These are phyloP conservation scores for Teleogryllus oceanicus DNA, from an alignment of 2,888 invertebrate genomes.

Conservation along the genomic window DNA sequence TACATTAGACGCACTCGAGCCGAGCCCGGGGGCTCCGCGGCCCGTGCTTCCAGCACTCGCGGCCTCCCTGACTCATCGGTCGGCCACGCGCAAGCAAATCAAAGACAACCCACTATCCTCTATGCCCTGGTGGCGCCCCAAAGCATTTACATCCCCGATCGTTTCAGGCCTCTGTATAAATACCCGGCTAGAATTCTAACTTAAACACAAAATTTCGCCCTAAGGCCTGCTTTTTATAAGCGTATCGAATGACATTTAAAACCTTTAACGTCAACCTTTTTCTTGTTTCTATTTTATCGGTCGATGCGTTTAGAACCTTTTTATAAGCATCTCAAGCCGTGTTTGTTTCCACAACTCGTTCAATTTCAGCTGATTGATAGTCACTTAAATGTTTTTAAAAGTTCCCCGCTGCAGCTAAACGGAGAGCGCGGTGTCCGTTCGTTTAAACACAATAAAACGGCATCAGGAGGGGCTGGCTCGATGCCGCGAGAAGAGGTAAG, in stretches of 20 bases:
- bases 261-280: conserved; percentile 3
- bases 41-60: background rate
- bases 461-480: background rate
- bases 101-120: background rate
- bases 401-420: conserved; percentile 20
- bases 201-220: conserved; percentile 20
- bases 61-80: background rate
- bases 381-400: conserved; percentile 28
- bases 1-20: conserved; percentile 7
- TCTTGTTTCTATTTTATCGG: conserved; percentile 18
- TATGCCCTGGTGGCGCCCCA: no score
- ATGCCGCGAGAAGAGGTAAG: no score
- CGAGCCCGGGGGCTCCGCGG: background rate
- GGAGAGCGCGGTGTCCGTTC: background rate
- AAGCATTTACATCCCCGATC: background rate
- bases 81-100: background rate
- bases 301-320: background rate
- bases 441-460: conserved; percentile 2
- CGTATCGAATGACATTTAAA: conserved; percentile 22
- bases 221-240: conserved; percentile 22
- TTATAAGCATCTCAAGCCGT: background rate
- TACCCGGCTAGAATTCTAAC: background rate
- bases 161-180: conserved; percentile 18
- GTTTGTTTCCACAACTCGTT: conserved; percentile 24
- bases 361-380: conserved; percentile 35